Evolutionary conservation across 2,888 invertebrate genomes (phyloP).

Genomic region (Biston stratarius): DNA sequence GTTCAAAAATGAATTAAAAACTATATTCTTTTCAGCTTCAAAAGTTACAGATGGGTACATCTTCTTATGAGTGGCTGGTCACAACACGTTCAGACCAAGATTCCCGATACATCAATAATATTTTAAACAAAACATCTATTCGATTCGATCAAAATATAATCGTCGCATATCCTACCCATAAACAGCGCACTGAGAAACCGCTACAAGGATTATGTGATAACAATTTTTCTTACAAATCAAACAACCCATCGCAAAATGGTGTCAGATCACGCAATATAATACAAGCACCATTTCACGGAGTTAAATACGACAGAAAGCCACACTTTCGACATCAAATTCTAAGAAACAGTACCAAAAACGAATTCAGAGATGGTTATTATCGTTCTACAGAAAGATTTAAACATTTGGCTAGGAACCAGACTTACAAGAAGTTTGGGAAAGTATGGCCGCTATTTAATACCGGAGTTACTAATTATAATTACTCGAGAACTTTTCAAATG

Average conservation of each 20-base stretch:
- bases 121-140: constrained; percentile 68
- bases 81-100: constrained; percentile 62
- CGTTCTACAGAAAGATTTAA: constrained; percentile 64
- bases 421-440: constrained; percentile 56
- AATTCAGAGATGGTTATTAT: constrained; percentile 68
- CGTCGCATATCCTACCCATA: constrained; percentile 58
- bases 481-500: constrained; percentile 66
- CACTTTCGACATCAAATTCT: constrained; percentile 25
- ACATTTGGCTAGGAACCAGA: constrained; percentile 63
- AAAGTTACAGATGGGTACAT: constrained; percentile 64
- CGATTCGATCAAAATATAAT: constrained; percentile 76
- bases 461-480: constrained; percentile 65
- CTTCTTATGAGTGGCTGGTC: constrained; percentile 75
- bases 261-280: constrained; percentile 15
- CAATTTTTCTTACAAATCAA: constrained; percentile 64
- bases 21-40: constrained; percentile 62
- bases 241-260: constrained; percentile 19
- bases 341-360: constrained; percentile 49
- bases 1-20: neutral
- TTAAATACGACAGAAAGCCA: constrained; percentile 19
- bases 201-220: constrained; percentile 58
- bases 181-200: constrained; percentile 19
- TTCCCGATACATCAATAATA: constrained; percentile 60
- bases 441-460: constrained; percentile 60
- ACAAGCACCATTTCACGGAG: constrained; percentile 6